Percentiles rank a stretch among this genome's conserved stretches.
Evolutionary conservation across 1,140 invertebrate species (phyloP).

Genomic region (Orius laevigatus): DNA sequence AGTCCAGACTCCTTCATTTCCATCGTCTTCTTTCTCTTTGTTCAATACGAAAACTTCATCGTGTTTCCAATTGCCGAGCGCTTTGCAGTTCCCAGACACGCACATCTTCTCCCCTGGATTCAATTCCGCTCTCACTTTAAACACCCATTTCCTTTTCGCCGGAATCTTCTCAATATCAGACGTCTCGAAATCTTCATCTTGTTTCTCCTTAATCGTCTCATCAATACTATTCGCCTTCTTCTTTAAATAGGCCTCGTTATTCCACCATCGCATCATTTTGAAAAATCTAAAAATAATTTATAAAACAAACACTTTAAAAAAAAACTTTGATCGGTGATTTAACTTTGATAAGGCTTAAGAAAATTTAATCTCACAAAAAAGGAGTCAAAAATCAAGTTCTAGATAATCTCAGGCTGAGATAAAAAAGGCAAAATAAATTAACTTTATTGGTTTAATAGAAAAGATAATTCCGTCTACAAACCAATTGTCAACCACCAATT

Average conservation of each 20-base stretch:
- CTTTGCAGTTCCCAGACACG: constrained; percentile 32
- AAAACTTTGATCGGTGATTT: no score
- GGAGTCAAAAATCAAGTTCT: no score
- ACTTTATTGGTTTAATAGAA: no score
- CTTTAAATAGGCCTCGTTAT: constrained; percentile 15
- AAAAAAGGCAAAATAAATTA: no score
- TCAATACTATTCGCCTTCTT: constrained; percentile 3
- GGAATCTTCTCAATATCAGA: not conserved
- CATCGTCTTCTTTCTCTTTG: constrained; percentile 10
- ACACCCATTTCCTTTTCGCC: constrained; percentile 21
- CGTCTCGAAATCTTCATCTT: not conserved
- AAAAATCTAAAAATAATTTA: constrained; percentile 1
- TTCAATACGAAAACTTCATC: constrained; percentile 23
- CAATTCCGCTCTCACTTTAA: constrained; percentile 28
- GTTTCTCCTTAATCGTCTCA: not conserved
- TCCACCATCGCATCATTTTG: constrained; percentile 20
- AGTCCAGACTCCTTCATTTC: constrained; percentile 15
- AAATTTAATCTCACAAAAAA: no score
- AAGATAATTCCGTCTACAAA: no score
- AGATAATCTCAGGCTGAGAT: no score
- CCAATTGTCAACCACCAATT: no score
- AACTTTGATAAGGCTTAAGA: no score
- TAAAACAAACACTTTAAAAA: not conserved
- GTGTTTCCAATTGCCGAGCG: constrained; percentile 34
- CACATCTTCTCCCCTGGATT: constrained; percentile 28